Conservation (phyloP, 1,140 invertebrate species). For the Conopomorpha cramerella region DNA sequence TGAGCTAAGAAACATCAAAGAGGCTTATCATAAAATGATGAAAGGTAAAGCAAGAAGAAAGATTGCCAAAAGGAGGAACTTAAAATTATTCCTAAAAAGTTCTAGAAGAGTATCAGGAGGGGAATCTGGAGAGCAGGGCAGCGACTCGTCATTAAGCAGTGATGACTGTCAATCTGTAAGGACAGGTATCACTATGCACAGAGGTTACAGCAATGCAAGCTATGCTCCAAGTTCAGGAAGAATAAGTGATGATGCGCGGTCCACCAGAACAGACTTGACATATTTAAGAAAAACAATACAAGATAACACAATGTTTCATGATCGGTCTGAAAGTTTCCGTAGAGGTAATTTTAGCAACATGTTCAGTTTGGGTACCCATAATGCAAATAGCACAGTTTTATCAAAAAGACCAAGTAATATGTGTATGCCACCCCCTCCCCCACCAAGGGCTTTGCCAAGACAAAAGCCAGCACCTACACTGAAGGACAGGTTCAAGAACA, state of each 20-base stretch:
- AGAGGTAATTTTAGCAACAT: constrained; percentile 18
- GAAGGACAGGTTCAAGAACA: constrained; percentile 28
- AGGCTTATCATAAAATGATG: constrained; percentile 26
- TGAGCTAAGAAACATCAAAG: constrained; percentile 28
- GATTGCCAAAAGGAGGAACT: constrained; percentile 25
- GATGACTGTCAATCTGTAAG: constrained; percentile 27
- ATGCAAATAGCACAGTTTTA: neutral
- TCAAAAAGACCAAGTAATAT: neutral
- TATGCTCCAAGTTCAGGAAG: constrained; percentile 1
- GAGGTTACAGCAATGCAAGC: neutral
- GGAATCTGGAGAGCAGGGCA: constrained; percentile 32
- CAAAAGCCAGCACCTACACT: constrained; percentile 7
- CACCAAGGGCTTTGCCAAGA: constrained; percentile 1
- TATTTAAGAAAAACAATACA: constrained; percentile 13
- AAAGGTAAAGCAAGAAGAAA: constrained; percentile 20
- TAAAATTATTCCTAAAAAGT: constrained; percentile 18
- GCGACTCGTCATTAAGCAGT: constrained; percentile 34
- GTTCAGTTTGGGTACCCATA: constrained; percentile 4
- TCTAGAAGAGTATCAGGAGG: constrained; percentile 17
- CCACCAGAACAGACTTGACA: constrained; percentile 15
- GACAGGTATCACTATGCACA: constrained; percentile 4
- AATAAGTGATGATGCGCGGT: constrained; percentile 33
- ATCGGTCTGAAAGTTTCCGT: constrained; percentile 20
- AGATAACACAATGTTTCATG: constrained; percentile 18
- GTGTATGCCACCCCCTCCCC: constrained; percentile 1